Conservation (phyloP, 2,113 vertebrate species). For the Nothoprocta pentlandii region DNA sequence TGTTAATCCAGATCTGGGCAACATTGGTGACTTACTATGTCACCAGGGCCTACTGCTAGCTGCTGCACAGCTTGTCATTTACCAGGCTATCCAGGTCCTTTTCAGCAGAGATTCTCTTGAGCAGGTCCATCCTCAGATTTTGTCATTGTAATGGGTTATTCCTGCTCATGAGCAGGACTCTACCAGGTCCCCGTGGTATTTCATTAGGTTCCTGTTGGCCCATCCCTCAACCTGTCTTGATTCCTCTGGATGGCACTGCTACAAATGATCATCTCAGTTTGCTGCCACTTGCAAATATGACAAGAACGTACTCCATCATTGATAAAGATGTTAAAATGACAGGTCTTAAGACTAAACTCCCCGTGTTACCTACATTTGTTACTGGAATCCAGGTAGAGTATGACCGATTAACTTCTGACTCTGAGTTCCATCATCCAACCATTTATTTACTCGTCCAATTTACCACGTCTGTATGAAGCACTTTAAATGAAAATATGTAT, state of each 20-base stretch:
- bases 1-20: background rate
- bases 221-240: background rate
- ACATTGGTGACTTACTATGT: background rate
- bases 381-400: accelerated
- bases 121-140: background rate
- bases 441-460: background rate
- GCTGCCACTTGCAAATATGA: background rate
- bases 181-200: background rate
- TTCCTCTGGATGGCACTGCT: background rate
- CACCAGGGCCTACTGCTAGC: background rate
- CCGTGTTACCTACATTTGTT: background rate
- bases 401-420: background rate
- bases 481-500: background rate
- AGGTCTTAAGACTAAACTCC: background rate
- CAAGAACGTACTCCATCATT: background rate
- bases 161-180: background rate
- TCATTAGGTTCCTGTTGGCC: accelerated
- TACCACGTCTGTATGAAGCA: background rate
- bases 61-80: background rate
- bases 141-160: background rate
- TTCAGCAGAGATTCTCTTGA: background rate
- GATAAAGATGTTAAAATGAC: background rate
- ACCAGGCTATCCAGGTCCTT: background rate
- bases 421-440: background rate
- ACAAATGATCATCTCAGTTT: background rate